Evolutionary conservation across 2,797 vertebrate genomes (phyloP).

Genomic region (Sebastiscus albofasciatus): DNA sequence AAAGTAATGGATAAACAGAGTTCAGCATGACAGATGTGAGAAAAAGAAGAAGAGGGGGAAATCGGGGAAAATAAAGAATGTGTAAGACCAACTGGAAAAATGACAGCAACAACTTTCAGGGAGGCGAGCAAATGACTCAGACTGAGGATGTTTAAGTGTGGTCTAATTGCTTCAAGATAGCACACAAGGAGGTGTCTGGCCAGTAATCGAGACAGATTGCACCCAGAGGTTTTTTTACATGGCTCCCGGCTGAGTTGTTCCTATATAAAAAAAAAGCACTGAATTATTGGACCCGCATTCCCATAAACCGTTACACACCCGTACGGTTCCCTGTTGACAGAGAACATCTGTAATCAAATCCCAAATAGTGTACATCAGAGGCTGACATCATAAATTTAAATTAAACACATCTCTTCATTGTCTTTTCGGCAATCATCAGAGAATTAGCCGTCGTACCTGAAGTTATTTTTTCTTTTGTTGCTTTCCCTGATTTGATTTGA

Average conservation of each 20-base stretch:
- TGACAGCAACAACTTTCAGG: slow-evolving; percentile 5
- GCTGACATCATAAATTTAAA: background rate
- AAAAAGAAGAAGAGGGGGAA: slow-evolving; percentile 18
- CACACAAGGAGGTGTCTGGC: slow-evolving; percentile 24
- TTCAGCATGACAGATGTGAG: slow-evolving; percentile 44
- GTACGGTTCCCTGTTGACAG: background rate
- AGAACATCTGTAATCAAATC: slow-evolving; percentile 29
- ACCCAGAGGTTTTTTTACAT: slow-evolving; percentile 13
- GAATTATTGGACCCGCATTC: slow-evolving; percentile 4
- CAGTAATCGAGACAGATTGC: slow-evolving; percentile 50
- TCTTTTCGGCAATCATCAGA: background rate
- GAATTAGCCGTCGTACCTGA: background rate
- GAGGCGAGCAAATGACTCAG: slow-evolving; percentile 19
- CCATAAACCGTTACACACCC: background rate
- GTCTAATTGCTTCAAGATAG: slow-evolving; percentile 60
- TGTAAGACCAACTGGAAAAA: slow-evolving; percentile 21
- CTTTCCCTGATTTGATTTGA: slow-evolving; percentile 2
- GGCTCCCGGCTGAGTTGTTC: slow-evolving; percentile 38
- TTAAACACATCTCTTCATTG: background rate
- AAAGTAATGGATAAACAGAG: slow-evolving; percentile 58
- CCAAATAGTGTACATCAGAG: background rate
- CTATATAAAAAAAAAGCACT: slow-evolving; percentile 5
- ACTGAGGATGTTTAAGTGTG: slow-evolving; percentile 33
- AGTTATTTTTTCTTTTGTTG: background rate
- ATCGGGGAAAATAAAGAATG: background rate